phyloP scores from a whole-genome alignment of 2,797 vertebrate species.

The Chiloscyllium punctatum region DNA sequence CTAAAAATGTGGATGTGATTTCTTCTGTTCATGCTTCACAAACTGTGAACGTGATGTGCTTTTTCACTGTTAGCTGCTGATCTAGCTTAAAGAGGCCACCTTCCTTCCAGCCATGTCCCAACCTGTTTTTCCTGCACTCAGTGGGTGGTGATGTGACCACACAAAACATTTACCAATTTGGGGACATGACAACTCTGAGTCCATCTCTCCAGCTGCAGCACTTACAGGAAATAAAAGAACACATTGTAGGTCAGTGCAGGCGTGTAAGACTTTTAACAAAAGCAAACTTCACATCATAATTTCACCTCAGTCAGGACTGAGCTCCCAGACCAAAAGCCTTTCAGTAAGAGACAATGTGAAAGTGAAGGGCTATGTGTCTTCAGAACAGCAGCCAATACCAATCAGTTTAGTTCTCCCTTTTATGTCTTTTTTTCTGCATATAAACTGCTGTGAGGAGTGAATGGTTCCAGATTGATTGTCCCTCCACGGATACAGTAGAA shows the following conservation, averaged over 20 bases:
- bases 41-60: no score
- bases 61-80: not conserved
- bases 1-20: not conserved
- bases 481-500: conserved; percentile 27
- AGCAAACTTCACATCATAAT: conserved; percentile 3
- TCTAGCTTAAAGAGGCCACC: not conserved
- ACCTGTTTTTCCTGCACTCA: not conserved
- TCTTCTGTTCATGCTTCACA: not conserved
- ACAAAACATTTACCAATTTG: not conserved
- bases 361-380: not conserved
- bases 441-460: conserved; percentile 27
- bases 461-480: conserved; percentile 24
- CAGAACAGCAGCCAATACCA: conserved; percentile 30
- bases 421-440: not conserved
- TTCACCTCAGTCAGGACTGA: not conserved
- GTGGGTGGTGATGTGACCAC: not conserved
- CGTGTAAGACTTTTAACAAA: not conserved
- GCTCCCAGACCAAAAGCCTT: not conserved
- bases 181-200: not conserved
- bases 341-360: conserved; percentile 12
- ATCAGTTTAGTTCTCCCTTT: conserved; percentile 25
- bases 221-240: not conserved
- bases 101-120: not conserved
- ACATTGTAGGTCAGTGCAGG: not conserved
- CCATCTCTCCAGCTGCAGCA: not conserved